Conservation (phyloP, 2,888 invertebrate genomes). For the Leptarthrus brevirostris region DNA sequence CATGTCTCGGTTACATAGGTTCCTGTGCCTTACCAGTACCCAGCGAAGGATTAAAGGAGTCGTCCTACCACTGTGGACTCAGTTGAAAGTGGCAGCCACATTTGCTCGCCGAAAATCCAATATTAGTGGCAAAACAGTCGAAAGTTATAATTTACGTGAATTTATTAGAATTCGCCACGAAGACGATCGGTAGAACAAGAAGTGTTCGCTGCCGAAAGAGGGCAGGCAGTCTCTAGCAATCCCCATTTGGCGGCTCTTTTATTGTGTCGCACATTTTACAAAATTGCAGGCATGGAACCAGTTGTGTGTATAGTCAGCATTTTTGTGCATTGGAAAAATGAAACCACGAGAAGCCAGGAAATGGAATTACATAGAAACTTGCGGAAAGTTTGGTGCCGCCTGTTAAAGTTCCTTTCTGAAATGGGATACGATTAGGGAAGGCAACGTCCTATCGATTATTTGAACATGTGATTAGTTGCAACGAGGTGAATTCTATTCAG, state of each 20-base stretch:
- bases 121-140: conserved; percentile 33
- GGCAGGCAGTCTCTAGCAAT: too few relatives aligned
- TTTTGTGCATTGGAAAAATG: background rate
- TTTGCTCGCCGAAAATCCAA: conserved; percentile 26
- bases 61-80: background rate
- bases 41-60: background rate
- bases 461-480: conserved; percentile 31
- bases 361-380: conserved; percentile 17
- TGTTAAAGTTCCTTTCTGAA: background rate
- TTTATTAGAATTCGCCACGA: conserved; percentile 36
- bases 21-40: background rate
- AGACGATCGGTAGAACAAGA: background rate
- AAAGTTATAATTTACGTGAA: conserved; percentile 44
- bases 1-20: conserved; percentile 43
- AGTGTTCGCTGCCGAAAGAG: too few relatives aligned
- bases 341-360: background rate
- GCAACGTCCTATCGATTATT: conserved; percentile 39
- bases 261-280: background rate
- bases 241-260: background rate
- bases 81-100: background rate
- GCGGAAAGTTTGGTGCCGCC: conserved; percentile 19
- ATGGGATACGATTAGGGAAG: conserved; percentile 10
- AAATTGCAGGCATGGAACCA: conserved; percentile 30
- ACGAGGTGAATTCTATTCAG: background rate
- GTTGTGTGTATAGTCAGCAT: background rate